Conservation (phyloP, 2,888 invertebrate genomes). For the Chydorus sphaericus region DNA sequence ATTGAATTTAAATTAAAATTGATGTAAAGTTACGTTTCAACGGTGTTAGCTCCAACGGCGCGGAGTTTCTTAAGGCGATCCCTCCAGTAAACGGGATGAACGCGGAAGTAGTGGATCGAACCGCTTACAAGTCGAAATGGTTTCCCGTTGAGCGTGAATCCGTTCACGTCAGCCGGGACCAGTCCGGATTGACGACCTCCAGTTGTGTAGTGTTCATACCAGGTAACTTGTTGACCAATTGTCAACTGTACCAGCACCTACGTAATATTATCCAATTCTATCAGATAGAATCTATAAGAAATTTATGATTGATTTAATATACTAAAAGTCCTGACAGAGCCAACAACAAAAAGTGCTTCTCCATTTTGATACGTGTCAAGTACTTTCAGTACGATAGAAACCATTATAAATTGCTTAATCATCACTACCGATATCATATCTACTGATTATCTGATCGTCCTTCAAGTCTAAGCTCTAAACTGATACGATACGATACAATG, state of each 20-base stretch:
- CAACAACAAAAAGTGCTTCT: no score
- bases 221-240: conserved; percentile 22
- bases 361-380: no score
- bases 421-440: no score
- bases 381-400: no score
- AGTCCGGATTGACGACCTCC: conserved; percentile 27
- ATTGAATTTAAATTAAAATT: background rate
- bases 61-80: conserved; percentile 35
- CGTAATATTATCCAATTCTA: background rate
- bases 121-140: conserved; percentile 35
- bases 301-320: no score
- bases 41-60: conserved; percentile 36
- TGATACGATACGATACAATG: no score
- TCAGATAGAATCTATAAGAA: no score
- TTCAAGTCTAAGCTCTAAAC: no score
- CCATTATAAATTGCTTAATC: no score
- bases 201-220: conserved; percentile 33
- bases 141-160: conserved; percentile 29
- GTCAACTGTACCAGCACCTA: no score
- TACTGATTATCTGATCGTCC: no score
- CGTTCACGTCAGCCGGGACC: conserved; percentile 22
- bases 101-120: conserved; percentile 38
- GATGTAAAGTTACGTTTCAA: conserved; percentile 31
- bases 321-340: no score
- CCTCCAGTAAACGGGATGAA: conserved; percentile 36